Conservation (phyloP, 2,888 invertebrate genomes). For the Tipula helvola region DNA sequence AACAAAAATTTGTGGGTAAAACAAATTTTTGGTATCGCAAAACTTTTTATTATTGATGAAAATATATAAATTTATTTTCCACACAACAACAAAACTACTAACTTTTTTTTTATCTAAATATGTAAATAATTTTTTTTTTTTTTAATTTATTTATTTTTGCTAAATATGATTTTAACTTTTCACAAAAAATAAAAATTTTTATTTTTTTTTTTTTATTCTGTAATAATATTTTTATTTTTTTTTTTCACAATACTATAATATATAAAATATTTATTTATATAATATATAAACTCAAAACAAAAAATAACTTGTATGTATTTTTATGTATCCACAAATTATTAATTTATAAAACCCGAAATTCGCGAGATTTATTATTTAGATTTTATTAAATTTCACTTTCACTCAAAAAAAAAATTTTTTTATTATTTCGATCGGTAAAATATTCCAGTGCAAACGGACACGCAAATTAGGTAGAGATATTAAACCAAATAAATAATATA, state of each 20-base stretch:
- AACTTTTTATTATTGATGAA: background rate
- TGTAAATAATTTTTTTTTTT: background rate
- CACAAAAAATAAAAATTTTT: background rate
- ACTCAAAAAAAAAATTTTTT: background rate
- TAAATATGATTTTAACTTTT: background rate
- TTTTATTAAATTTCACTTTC: background rate
- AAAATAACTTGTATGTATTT: background rate
- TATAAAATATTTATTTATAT: too few relatives aligned
- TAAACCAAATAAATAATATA: background rate
- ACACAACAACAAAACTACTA: background rate
- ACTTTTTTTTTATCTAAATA: background rate
- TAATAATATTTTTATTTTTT: background rate
- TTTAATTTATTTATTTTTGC: background rate
- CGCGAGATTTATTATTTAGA: background rate
- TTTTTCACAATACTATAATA: background rate
- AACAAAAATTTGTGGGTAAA: background rate
- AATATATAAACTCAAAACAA: background rate
- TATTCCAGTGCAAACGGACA: background rate
- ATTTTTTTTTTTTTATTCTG: background rate
- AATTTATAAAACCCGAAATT: background rate
- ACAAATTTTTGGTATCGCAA: constrained; percentile 5
- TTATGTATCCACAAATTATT: background rate
- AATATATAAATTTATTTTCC: background rate
- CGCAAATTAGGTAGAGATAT: background rate
- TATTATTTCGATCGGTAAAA: background rate